These are phyloP conservation scores for Atlantisia rogersi DNA, from an alignment of 2,113 vertebrate species.

Conservation along the genomic window DNA sequence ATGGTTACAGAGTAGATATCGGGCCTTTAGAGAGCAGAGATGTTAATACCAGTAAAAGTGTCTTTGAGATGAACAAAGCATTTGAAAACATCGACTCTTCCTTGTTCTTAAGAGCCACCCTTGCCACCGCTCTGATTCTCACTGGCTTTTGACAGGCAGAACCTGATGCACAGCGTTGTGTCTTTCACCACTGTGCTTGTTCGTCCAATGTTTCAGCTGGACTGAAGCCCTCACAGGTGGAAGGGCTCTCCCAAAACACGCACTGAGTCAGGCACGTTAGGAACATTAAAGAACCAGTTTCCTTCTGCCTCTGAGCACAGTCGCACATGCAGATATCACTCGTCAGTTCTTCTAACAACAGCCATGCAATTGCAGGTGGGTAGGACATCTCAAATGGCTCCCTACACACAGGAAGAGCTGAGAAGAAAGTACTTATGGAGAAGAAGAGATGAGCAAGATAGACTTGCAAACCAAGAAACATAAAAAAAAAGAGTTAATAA, in stretches of 20 bases:
- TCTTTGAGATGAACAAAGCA: neutral
- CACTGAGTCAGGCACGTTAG: neutral
- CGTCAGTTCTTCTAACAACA: neutral
- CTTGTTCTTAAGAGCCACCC: neutral
- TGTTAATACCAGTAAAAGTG: neutral
- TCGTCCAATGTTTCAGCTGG: neutral
- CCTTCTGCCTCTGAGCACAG: neutral
- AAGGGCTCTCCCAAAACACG: neutral
- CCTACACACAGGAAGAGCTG: neutral
- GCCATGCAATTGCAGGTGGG: rapidly evolving
- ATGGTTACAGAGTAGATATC: neutral
- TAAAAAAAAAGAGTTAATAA: neutral
- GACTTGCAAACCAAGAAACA: neutral
- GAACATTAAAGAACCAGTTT: neutral
- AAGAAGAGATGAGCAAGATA: neutral
- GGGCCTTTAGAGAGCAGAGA: neutral
- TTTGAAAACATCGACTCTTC: neutral
- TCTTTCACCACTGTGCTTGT: neutral
- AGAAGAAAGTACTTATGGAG: neutral
- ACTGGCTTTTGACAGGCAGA: neutral
- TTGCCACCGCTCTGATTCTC: neutral
- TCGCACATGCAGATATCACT: neutral
- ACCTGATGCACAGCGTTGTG: neutral
- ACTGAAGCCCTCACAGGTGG: neutral
- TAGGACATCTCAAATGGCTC: neutral